Conservation (phyloP, 2,797 vertebrate species). For the Leptodactylus fallax region DNA sequence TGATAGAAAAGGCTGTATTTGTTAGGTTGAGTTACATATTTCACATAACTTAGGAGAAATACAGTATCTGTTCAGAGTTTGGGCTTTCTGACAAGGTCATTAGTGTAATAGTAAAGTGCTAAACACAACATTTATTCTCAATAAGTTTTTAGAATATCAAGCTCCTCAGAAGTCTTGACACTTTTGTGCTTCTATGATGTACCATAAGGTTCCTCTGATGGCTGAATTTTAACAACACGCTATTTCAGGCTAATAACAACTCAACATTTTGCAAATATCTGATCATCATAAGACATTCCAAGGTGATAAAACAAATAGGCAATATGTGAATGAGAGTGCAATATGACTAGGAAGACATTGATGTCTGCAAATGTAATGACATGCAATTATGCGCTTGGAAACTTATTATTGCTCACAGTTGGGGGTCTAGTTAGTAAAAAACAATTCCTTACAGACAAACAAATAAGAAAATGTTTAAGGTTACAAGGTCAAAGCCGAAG, state of each 20-base stretch:
- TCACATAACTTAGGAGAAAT: neutral
- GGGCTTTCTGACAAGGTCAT: constrained; percentile 12
- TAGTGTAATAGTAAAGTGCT: constrained; percentile 6
- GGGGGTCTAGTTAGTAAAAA: constrained; percentile 49
- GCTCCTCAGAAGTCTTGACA: neutral
- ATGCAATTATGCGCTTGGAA: constrained; percentile 60
- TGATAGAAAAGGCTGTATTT: neutral
- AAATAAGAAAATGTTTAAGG: constrained; percentile 33
- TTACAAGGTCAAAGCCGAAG: constrained; percentile 42
- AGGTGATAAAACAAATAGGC: constrained; percentile 61
- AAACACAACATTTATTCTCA: constrained; percentile 38
- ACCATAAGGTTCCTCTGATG: constrained; percentile 51
- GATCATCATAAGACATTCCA: constrained; percentile 54
- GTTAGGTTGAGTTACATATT: neutral
- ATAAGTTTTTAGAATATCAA: constrained; percentile 29
- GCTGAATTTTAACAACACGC: constrained; percentile 48
- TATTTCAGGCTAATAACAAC: constrained; percentile 58
- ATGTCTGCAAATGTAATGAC: constrained; percentile 56
- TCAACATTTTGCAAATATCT: constrained; percentile 58
- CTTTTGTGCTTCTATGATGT: constrained; percentile 10
- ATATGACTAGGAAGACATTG: constrained; percentile 49
- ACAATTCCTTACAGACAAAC: constrained; percentile 32
- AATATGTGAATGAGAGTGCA: constrained; percentile 59
- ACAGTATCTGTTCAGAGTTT: neutral
- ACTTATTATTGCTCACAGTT: constrained; percentile 58